Evolutionary conservation across 1,140 invertebrate genomes (phyloP), one percentile per base, ranked within the genome.

Genomic region (Notospermus geniculatus): DNA sequence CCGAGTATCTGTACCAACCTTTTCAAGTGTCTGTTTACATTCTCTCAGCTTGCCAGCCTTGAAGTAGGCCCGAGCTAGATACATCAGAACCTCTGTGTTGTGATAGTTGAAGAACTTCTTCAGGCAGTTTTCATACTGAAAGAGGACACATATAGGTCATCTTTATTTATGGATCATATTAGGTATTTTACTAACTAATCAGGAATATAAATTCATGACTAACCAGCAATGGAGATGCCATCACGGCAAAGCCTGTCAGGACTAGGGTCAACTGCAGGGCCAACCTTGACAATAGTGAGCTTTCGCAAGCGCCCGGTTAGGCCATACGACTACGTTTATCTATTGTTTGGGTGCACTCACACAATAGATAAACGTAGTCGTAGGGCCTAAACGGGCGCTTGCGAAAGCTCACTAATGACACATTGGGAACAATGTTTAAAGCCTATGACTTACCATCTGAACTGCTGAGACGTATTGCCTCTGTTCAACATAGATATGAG

Each of bases 401-500:
- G n/a, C n/a, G n/a, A n/a, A n/a, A n/a, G n/a, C n/a, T n/a, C n/a
- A n/a, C n/a, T n/a, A n/a, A n/a, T n/a, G n/a, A n/a, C n/a, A n/a
- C n/a, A n/a, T n/a, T n/a, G n/a, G n/a, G n/a, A n/a, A n/a, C 11
- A 43, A 19, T 43, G 39, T 43, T 43, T 19, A 43, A 17, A 56
- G 19, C 15, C 28, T 39, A 23, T 46, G 28, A 62, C 69, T 68
- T 52, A 80, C 76, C 95, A 99, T 99, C 83, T 99, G 96, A 73
- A 99, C 93, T 45, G 97, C 97, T 71, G 93, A 93, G n/a, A 98
- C 93, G 79, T 90, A 97, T 77, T 98, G 95, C 75, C 91, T 93
- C 79, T 98, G 95, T 74, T 99, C 97, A 11, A 98, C 95, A 73
- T 98, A 99, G 61, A 99, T 93, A 73, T 99, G 97, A 0, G 96